phyloP scores from a whole-genome alignment of 2,888 invertebrate species.

The Poecilobothrus nobilitatus region DNA sequence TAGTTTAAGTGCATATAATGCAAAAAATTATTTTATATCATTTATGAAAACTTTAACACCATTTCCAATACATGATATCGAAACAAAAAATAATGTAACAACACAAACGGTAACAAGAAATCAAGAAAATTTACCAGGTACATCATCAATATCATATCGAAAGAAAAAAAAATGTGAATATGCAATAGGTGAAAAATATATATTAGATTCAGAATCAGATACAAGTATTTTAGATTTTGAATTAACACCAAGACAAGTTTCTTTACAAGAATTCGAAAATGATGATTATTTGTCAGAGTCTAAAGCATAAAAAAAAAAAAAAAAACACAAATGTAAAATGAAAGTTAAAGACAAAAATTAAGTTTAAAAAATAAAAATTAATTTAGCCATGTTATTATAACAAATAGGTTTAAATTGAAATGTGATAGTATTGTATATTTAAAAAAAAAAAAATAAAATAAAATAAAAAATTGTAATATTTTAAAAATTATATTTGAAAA shows the following conservation, averaged over 20 bases:
- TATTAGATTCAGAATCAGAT: not conserved
- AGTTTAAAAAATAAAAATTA: no score
- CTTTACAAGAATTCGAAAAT: not conserved
- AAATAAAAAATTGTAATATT: no score
- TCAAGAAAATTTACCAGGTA: not conserved
- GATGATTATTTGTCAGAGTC: not conserved
- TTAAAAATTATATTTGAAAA: no score
- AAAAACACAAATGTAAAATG: not conserved
- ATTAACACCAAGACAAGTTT: not conserved
- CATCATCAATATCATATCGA: not conserved
- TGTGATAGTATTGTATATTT: no score
- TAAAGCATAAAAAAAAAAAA: not conserved
- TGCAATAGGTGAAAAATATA: not conserved
- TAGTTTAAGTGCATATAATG: not conserved
- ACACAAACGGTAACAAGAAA: not conserved
- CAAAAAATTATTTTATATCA: not conserved
- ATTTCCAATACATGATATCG: not conserved
- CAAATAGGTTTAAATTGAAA: no score
- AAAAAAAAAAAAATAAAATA: no score
- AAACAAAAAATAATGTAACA: not conserved
- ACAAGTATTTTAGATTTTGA: not conserved
- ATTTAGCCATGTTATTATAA: no score
- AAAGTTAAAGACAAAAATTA: no score
- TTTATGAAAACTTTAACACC: not conserved
- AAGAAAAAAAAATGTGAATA: not conserved